These are phyloP conservation scores for Sinocyclocheilus anshuiensis DNA, from an alignment of 2,113 vertebrate species.

Conservation along the genomic window DNA sequence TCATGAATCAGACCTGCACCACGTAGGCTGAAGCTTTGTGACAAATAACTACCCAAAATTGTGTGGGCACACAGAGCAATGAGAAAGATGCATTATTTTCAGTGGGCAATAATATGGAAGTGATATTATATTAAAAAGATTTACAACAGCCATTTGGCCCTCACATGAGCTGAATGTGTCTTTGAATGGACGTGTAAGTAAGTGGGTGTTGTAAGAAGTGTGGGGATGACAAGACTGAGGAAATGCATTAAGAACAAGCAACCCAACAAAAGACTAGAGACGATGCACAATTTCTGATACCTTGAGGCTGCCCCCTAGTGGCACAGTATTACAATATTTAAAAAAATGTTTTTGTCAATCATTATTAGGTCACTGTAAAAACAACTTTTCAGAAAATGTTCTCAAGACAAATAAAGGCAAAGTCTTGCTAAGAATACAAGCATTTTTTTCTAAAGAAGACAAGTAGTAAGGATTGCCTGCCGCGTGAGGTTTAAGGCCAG, in stretches of 20 bases:
- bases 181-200: neutral
- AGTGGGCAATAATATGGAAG: neutral
- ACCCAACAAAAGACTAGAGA: conserved; percentile 14
- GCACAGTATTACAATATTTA: neutral
- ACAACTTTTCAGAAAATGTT: neutral
- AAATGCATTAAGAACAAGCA: conserved; percentile 21
- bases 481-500: too few species aligned
- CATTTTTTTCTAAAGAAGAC: neutral
- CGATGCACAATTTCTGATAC: neutral
- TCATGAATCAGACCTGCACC: conserved; percentile 36
- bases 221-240: conserved; percentile 17
- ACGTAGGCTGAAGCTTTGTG: conserved; percentile 39
- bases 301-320: conserved; percentile 58
- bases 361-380: neutral
- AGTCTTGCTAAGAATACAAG: neutral
- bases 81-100: neutral
- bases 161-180: neutral
- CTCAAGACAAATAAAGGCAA: neutral
- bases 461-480: neutral
- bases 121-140: neutral
- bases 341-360: too few species aligned
- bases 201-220: conserved; percentile 18
- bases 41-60: conserved; percentile 29
- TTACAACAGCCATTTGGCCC: neutral
- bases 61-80: conserved; percentile 23